These are phyloP conservation scores for Choristoneura fumiferana DNA, from an alignment of 1,140 invertebrate genomes.

Conservation along the genomic window DNA sequence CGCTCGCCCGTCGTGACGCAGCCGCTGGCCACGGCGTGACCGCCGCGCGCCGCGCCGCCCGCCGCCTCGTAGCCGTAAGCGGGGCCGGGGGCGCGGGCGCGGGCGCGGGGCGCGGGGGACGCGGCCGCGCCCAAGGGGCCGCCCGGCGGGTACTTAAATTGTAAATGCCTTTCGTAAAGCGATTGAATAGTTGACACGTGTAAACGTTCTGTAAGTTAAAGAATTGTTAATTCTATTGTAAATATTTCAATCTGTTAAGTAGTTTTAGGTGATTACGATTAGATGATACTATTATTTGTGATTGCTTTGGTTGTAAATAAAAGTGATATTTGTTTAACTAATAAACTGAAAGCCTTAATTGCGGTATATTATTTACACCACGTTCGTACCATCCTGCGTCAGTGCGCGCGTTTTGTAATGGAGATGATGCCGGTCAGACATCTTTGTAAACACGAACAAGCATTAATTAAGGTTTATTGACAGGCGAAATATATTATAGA, in stretches of 20 bases:
- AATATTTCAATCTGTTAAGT: conserved; percentile 75
- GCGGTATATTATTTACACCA: neutral
- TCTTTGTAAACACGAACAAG: no score
- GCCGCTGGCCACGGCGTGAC: conserved; percentile 62
- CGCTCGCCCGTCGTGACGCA: conserved; percentile 64
- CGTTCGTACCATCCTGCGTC: neutral
- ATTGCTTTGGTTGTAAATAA: conserved; percentile 78
- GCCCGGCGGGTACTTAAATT: neutral
- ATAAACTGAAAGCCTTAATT: conserved; percentile 72
- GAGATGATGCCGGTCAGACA: no score
- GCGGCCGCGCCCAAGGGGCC: no score
- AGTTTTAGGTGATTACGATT: conserved; percentile 75
- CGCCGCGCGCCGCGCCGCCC: no score
- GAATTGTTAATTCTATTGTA: conserved; percentile 73
- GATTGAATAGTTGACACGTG: conserved; percentile 25
- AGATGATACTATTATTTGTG: conserved; percentile 72
- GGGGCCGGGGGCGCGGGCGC: neutral
- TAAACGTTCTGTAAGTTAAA: conserved; percentile 43
- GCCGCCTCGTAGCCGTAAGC: no score
- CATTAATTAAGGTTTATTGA: no score
- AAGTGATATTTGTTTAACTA: conserved; percentile 78
- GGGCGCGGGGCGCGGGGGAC: conserved; percentile 20
- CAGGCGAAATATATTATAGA: no score
- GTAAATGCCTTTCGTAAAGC: conserved; percentile 5
- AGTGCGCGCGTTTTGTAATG: no score